phyloP scores from a whole-genome alignment of 2,888 invertebrate species.

The Heliconius ethilla region DNA sequence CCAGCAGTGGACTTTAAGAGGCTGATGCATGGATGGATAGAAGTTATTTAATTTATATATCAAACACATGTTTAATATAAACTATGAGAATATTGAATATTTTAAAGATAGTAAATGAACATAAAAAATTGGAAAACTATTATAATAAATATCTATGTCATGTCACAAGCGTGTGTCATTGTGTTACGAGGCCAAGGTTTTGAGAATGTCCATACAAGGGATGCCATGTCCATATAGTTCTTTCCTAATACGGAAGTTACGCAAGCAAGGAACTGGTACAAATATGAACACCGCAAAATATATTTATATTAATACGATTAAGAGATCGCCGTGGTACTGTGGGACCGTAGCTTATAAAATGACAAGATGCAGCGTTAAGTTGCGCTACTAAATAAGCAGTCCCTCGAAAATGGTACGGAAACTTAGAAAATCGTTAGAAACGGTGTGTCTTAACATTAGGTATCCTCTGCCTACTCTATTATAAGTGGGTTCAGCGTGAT shows the following conservation, averaged over 20 bases:
- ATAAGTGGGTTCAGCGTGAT: too few relatives aligned
- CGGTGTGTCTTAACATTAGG: too few relatives aligned
- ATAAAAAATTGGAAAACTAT: not conserved
- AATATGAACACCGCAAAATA: not conserved
- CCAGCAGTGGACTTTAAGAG: too few relatives aligned
- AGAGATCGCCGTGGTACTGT: not conserved
- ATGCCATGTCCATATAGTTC: not conserved
- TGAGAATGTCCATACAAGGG: conserved; percentile 24
- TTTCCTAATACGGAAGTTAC: conserved; percentile 65
- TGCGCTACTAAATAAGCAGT: too few relatives aligned
- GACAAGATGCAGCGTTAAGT: too few relatives aligned
- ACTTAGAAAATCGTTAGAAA: too few relatives aligned
- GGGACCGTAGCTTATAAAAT: not conserved
- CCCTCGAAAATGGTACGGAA: too few relatives aligned
- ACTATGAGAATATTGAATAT: not conserved
- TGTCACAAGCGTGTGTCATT: conserved; percentile 15
- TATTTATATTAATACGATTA: not conserved
- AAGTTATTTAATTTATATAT: too few relatives aligned
- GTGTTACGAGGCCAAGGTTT: conserved; percentile 40
- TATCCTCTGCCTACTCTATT: too few relatives aligned
- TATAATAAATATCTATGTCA: not conserved
- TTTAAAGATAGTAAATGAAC: not conserved
- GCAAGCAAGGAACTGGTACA: conserved; percentile 59
- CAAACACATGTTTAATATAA: not conserved
- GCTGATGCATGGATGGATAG: too few relatives aligned